A percentile compares a stretch with the other conserved stretches of the same genome.
These are phyloP conservation scores for Atrichornis clamosus DNA, from an alignment of 2,113 vertebrate genomes.

Conservation along the genomic window DNA sequence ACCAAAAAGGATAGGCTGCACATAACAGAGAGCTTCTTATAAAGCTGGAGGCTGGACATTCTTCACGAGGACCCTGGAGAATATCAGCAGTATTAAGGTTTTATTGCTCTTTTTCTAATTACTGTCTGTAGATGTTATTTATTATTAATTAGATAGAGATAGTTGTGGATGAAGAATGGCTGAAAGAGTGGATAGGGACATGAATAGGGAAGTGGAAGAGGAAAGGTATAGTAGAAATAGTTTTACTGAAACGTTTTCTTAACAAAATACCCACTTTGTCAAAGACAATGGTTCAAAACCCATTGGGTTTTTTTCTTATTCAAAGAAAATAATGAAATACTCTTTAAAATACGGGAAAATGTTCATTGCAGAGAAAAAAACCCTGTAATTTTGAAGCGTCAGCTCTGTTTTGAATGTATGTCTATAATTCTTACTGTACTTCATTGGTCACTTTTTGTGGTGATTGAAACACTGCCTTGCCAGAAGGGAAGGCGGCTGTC, in stretches of 20 bases:
- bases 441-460: background rate
- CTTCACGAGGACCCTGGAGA: background rate
- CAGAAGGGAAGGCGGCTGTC: accelerated
- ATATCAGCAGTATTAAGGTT: background rate
- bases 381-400: background rate
- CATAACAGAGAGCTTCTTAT: background rate
- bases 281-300: background rate
- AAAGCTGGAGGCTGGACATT: background rate
- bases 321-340: background rate
- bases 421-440: background rate
- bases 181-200: accelerated
- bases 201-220: background rate
- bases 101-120: background rate
- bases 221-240: background rate
- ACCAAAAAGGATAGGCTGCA: background rate
- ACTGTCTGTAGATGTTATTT: background rate
- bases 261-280: background rate
- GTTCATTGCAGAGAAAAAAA: background rate
- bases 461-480: background rate
- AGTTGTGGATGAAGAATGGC: background rate
- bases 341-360: accelerated
- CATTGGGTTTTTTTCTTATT: background rate
- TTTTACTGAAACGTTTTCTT: background rate
- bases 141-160: background rate
- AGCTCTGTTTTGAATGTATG: background rate